A percentile compares a stretch with the other conserved stretches of the same genome.
Conservation (phyloP, 1,140 invertebrate species). For the Aphelenchoides besseyi region DNA sequence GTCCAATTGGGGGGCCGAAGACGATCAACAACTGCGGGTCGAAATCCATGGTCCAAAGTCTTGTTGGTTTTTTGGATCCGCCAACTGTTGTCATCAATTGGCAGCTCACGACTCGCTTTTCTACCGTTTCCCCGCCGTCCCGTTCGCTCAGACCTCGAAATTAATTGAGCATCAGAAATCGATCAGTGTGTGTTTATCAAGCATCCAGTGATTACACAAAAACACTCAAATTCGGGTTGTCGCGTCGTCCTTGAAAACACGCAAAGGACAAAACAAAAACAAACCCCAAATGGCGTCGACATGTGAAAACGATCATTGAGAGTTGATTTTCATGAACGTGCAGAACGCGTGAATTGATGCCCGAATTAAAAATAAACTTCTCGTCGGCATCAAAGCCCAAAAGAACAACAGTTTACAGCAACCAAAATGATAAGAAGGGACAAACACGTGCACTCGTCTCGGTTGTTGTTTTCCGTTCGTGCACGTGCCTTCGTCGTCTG, state of each 20-base stretch:
- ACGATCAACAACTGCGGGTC: neutral
- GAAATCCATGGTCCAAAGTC: neutral
- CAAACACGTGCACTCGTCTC: too few species aligned
- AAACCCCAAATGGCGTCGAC: too few species aligned
- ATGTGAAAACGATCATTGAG: too few species aligned
- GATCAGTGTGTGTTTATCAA: neutral
- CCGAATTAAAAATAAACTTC: too few species aligned
- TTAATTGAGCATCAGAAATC: neutral
- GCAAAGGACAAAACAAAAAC: too few species aligned
- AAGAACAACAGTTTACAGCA: too few species aligned
- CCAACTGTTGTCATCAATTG: neutral
- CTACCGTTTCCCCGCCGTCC: neutral
- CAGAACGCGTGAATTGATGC: too few species aligned
- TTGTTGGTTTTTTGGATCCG: neutral
- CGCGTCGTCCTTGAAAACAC: neutral
- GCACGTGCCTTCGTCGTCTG: too few species aligned
- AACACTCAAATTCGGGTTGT: neutral
- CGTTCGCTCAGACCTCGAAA: neutral
- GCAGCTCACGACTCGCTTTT: neutral
- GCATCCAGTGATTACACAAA: neutral
- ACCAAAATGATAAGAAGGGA: too few species aligned
- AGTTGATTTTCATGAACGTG: too few species aligned
- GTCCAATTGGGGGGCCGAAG: neutral
- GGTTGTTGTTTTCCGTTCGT: too few species aligned
- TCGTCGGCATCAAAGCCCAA: too few species aligned